Evolutionary conservation across 2,888 invertebrate species (phyloP), one percentile per base, ranked within the genome.

Genomic region (Sinelater perroti): DNA sequence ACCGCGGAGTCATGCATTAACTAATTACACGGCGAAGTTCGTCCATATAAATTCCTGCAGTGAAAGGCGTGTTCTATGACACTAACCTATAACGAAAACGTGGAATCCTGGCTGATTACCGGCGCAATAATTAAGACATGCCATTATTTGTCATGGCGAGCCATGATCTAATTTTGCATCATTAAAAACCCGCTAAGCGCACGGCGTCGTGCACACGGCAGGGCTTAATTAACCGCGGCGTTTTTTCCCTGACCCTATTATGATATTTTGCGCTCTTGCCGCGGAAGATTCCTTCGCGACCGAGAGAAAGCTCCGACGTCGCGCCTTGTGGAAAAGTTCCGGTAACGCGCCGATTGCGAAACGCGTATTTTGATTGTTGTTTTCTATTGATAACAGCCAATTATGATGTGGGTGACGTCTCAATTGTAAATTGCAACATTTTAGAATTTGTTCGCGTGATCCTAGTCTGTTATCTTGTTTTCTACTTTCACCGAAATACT

Each of bases 31-130:
- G 13, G 33, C 13, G 24, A 24, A 8, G 31, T 35, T 21, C 35
- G 31, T 35, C 53, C 30, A 51, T 40, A 51, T 30, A 56, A 45
- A 35, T 44, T 53, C 18, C 11, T 17, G n/a, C 26, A 46, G 54
- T 38, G 47, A 47, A 35, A 53, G 40, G 47, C 20, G 28, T 47
- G 14, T 35, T 47, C 21, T 50, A 38, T 38, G 50, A 50, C 50
- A 50, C 28, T 50, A 50, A 50, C 38, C 50, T 50, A 50, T 50
- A 50, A 50, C 28, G 40, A 40, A 50, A 50, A 40, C 50, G 50
- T 50, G 40, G 50, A 50, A 20, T 47, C 47, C 35, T 17, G 14
- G 33, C 17, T 24, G 47, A 35, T 47, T 47, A 47, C 47, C n/a
- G 26, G 36, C 20, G 24, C 35, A 16, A 47, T 47, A 47, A 47